Conservation (phyloP, 2,113 vertebrate genomes). For the Pao palembangensis region DNA sequence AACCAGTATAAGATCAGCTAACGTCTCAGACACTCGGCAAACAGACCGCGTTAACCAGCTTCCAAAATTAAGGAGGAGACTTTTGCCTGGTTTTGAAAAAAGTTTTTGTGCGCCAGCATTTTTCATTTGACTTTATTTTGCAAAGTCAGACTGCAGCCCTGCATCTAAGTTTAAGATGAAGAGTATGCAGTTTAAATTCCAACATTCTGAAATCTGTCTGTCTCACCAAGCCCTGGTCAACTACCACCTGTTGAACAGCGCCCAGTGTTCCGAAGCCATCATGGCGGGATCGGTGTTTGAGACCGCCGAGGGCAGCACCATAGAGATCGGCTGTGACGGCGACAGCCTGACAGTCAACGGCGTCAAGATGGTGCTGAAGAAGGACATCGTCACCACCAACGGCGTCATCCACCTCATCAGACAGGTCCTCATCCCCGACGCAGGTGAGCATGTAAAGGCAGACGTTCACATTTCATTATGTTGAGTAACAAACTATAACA, state of each 20-base stretch:
- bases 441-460: slow-evolving; percentile 78
- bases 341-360: slow-evolving; percentile 92
- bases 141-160: too few species aligned
- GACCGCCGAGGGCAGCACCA: slow-evolving; percentile 85
- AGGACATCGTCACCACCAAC: slow-evolving; percentile 92
- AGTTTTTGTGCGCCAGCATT: slow-evolving; percentile 9
- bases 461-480: neutral
- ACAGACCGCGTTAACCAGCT: slow-evolving; percentile 12
- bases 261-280: slow-evolving; percentile 94
- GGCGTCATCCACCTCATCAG: slow-evolving; percentile 93
- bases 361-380: slow-evolving; percentile 91
- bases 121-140: slow-evolving; percentile 7
- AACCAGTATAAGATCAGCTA: slow-evolving; percentile 23
- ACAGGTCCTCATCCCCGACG: slow-evolving; percentile 88
- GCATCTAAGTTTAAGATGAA: too few species aligned
- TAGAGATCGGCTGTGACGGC: slow-evolving; percentile 91
- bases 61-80: slow-evolving; percentile 38
- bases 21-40: slow-evolving; percentile 50
- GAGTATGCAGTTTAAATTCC: too few species aligned
- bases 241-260: slow-evolving; percentile 86
- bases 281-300: slow-evolving; percentile 83
- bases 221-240: slow-evolving; percentile 82
- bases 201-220: neutral
- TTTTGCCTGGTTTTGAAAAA: slow-evolving; percentile 16
- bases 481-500: too few species aligned